Evolutionary conservation across 2,888 invertebrate species (phyloP).

Genomic region (Macroteleia sp.): DNA sequence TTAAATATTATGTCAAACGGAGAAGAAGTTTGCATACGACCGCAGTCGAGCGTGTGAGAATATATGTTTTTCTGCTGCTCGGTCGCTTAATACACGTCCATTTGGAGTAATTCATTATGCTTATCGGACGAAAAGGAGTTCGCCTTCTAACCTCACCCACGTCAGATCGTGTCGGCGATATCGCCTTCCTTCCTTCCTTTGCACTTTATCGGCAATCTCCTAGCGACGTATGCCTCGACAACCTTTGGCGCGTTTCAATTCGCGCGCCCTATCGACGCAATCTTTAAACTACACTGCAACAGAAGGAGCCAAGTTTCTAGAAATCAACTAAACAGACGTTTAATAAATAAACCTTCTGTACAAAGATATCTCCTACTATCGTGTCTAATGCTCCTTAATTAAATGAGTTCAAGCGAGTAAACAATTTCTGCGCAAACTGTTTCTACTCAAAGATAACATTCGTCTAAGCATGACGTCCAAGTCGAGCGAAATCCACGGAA

Average conservation of each 20-base stretch:
- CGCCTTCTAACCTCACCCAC: constrained; percentile 23
- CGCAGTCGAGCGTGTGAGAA: constrained; percentile 1
- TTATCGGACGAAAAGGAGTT: constrained; percentile 23
- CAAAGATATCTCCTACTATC: too few species aligned
- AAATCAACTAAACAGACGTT: constrained; percentile 5
- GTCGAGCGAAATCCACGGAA: neutral
- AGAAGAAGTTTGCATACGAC: too few species aligned
- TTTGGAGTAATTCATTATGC: constrained; percentile 29
- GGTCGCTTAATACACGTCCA: constrained; percentile 17
- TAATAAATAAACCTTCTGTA: constrained; percentile 18
- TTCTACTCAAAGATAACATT: neutral
- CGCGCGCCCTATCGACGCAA: constrained; percentile 37
- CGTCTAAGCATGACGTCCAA: neutral
- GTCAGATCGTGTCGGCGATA: constrained; percentile 39
- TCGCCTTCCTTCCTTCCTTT: constrained; percentile 29
- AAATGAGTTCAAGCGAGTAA: constrained; percentile 9
- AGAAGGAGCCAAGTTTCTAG: constrained; percentile 8
- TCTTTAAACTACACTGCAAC: constrained; percentile 8
- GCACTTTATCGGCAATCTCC: constrained; percentile 35
- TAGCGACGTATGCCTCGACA: constrained; percentile 20
- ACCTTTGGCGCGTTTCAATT: constrained; percentile 51
- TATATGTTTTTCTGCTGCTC: neutral
- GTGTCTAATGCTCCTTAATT: constrained; percentile 14
- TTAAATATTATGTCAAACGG: too few species aligned
- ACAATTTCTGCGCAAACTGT: neutral